A percentile compares a stretch with the other conserved stretches of the same genome.
Evolutionary conservation across 2,797 vertebrate genomes (phyloP).

Genomic region (Hydrophis major): DNA sequence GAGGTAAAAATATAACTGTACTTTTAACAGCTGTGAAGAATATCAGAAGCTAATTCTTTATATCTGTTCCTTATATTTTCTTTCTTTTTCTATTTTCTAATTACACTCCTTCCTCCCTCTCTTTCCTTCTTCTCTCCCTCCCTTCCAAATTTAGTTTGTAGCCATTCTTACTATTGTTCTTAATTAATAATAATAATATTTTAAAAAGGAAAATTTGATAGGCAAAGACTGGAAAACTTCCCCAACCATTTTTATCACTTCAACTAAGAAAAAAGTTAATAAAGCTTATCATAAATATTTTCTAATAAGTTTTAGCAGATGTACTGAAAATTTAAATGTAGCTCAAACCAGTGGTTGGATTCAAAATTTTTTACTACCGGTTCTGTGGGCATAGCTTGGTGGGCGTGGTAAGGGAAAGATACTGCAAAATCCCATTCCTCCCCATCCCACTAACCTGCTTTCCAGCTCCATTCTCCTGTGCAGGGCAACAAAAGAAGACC

Average conservation of each 20-base stretch:
- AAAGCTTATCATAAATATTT: background rate
- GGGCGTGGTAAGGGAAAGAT: no score
- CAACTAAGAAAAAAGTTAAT: background rate
- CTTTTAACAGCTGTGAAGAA: background rate
- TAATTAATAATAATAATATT: background rate
- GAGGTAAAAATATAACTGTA: background rate
- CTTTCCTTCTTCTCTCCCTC: no score
- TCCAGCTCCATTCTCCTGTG: no score
- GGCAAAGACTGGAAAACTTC: background rate
- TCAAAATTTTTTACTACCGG: no score
- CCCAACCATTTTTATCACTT: background rate
- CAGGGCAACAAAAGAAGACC: no score
- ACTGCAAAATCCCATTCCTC: no score
- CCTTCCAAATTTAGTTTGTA: background rate
- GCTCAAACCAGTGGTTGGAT: background rate
- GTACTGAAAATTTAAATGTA: background rate
- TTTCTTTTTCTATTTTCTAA: background rate
- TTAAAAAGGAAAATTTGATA: background rate
- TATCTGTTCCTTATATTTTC: background rate
- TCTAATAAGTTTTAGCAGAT: background rate
- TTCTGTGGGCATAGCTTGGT: no score
- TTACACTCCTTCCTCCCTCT: background rate
- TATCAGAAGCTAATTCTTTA: background rate
- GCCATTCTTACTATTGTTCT: background rate
- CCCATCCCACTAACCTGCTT: no score